These are phyloP conservation scores for Drosophila sproati DNA, from an alignment of 1,140 invertebrate genomes.

Conservation along the genomic window DNA sequence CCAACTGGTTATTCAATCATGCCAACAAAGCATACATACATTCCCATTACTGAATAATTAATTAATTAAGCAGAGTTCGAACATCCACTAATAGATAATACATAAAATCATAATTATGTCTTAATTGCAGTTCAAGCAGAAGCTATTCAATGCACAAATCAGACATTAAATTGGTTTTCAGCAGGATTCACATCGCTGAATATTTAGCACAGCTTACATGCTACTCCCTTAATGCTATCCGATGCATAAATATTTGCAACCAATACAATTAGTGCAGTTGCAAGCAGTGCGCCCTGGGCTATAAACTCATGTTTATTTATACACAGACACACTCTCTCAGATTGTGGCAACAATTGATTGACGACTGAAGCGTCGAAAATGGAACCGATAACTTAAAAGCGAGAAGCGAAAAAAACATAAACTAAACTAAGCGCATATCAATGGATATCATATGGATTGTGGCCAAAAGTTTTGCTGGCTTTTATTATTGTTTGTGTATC, in stretches of 20 bases:
- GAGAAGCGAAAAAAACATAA: constrained; percentile 46
- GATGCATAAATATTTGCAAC: constrained; percentile 53
- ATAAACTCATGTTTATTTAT: constrained; percentile 69
- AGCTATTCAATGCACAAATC: neutral
- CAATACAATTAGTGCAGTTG: constrained; percentile 55
- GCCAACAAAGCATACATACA: constrained; percentile 23
- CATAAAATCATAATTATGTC: constrained; percentile 11
- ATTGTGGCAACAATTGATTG: constrained; percentile 46
- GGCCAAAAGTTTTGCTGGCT: constrained; percentile 18
- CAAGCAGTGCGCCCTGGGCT: constrained; percentile 22
- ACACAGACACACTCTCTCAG: neutral
- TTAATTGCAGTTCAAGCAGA: constrained; percentile 2
- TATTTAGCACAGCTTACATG: no score
- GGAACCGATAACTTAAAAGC: constrained; percentile 6
- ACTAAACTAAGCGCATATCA: constrained; percentile 47
- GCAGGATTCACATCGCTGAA: no score
- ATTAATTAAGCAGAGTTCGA: constrained; percentile 8
- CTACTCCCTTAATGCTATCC: neutral
- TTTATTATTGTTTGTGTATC: constrained; percentile 26
- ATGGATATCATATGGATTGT: constrained; percentile 43
- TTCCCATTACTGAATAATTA: constrained; percentile 30
- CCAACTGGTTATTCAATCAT: constrained; percentile 58
- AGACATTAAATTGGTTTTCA: neutral
- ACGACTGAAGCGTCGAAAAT: neutral
- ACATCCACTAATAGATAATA: constrained; percentile 4